Percentiles rank a stretch among this genome's conserved stretches.
These are phyloP conservation scores for Callaeas wilsoni DNA, from an alignment of 2,113 vertebrate genomes.

Conservation along the genomic window DNA sequence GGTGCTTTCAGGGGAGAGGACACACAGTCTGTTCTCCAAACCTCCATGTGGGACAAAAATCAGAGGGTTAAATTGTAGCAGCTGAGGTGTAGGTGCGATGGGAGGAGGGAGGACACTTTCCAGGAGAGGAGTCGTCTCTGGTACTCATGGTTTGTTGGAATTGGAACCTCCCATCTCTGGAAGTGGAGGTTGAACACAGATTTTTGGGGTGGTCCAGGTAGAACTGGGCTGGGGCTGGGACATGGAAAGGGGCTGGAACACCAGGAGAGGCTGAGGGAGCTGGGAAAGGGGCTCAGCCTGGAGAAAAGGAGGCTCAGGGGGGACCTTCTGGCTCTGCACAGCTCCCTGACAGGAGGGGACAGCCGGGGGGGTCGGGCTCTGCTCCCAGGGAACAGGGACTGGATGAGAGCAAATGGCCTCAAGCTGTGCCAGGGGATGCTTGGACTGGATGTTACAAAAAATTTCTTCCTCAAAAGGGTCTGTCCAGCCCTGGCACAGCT, in stretches of 20 bases:
- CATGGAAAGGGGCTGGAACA: neutral
- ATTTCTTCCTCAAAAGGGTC: neutral
- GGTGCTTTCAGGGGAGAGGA: neutral
- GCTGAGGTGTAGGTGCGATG: neutral
- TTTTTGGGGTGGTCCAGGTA: neutral
- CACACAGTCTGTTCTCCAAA: neutral
- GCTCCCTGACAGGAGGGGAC: neutral
- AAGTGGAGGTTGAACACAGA: neutral
- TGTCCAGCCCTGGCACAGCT: neutral
- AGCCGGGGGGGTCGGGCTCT: rapidly evolving
- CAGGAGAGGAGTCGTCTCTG: neutral
- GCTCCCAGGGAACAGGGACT: neutral
- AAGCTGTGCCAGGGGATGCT: neutral
- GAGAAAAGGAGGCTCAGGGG: neutral
- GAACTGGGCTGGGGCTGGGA: neutral
- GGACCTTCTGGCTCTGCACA: neutral
- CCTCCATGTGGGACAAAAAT: neutral
- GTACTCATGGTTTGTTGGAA: neutral
- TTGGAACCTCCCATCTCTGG: rapidly evolving
- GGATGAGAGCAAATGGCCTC: neutral
- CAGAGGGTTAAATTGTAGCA: neutral
- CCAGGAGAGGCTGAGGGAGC: neutral
- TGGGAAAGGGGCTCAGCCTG: neutral
- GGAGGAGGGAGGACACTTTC: neutral
- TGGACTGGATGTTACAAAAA: neutral